A percentile compares a stretch with the other conserved stretches of the same genome.
Evolutionary conservation across 1,140 invertebrate genomes (phyloP).

Genomic region (Drosophila tani): DNA sequence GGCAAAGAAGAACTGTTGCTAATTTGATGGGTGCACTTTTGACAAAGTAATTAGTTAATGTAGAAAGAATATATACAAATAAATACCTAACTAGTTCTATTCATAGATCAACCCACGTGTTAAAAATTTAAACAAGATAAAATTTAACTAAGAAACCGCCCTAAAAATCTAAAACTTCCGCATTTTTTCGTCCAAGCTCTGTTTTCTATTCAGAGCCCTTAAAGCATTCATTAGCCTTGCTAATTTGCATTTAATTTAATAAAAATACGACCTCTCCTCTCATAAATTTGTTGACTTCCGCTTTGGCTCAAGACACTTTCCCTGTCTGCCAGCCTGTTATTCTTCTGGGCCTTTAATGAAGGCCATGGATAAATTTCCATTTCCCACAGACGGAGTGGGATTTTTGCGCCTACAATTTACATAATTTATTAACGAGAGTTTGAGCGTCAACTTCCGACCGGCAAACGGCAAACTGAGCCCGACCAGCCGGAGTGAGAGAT

Average conservation of each 20-base stretch:
- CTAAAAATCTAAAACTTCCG: neutral
- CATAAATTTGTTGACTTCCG: constrained; percentile 74
- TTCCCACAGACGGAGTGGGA: constrained; percentile 34
- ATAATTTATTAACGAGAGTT: constrained; percentile 83
- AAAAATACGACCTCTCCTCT: constrained; percentile 38
- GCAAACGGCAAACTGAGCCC: constrained; percentile 44
- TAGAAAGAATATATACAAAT: neutral
- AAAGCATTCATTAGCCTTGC: constrained; percentile 38
- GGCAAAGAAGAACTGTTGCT: neutral
- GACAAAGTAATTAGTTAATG: neutral
- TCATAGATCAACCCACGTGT: too few species aligned
- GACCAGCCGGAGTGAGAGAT: constrained; percentile 39
- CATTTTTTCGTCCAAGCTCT: neutral
- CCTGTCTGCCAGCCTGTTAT: neutral
- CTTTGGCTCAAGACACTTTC: constrained; percentile 65
- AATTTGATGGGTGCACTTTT: neutral
- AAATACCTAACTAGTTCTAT: too few species aligned
- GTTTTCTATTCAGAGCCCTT: constrained; percentile 5
- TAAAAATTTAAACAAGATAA: neutral
- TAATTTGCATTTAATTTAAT: constrained; percentile 75
- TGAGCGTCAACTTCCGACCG: constrained; percentile 76
- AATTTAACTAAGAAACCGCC: neutral
- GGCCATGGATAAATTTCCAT: constrained; percentile 69
- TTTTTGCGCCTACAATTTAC: constrained; percentile 80
- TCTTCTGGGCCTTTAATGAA: constrained; percentile 6